phyloP scores from a whole-genome alignment of 2,888 invertebrate species.

The Melitaea athalia region DNA sequence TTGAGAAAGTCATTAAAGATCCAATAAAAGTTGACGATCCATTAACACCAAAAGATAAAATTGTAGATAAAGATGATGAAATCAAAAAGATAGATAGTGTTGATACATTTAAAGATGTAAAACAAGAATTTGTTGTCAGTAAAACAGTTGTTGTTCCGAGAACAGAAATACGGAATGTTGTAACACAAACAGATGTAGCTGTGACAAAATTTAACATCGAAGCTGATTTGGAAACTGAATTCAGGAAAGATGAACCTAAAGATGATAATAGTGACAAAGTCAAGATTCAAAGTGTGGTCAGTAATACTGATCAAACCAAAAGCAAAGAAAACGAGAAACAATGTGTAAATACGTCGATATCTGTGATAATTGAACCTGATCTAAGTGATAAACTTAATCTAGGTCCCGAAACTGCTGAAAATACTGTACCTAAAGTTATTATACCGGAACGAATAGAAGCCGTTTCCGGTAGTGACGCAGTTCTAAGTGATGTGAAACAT shows the following conservation, averaged over 20 bases:
- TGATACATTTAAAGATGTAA: slow-evolving; percentile 6
- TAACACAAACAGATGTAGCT: slow-evolving; percentile 33
- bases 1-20: slow-evolving; percentile 13
- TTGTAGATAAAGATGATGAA: neutral
- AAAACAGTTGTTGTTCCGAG: slow-evolving; percentile 32
- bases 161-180: slow-evolving; percentile 28
- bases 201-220: slow-evolving; percentile 28
- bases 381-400: slow-evolving; percentile 15
- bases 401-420: slow-evolving; percentile 25
- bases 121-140: slow-evolving; percentile 26
- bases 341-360: slow-evolving; percentile 27
- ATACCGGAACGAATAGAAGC: slow-evolving; percentile 15
- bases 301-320: slow-evolving; percentile 4
- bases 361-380: slow-evolving; percentile 38
- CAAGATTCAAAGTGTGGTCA: slow-evolving; percentile 26
- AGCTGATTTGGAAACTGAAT: slow-evolving; percentile 1
- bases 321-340: slow-evolving; percentile 19
- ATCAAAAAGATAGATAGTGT: slow-evolving; percentile 11
- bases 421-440: slow-evolving; percentile 11
- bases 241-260: neutral
- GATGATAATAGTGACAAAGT: slow-evolving; percentile 22
- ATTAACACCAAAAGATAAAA: neutral
- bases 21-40: neutral
- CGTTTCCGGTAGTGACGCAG: slow-evolving; percentile 22
- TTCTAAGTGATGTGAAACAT: slow-evolving; percentile 29